Evolutionary conservation across 2,888 invertebrate genomes (phyloP).

Genomic region (Podabrus alpinus): DNA sequence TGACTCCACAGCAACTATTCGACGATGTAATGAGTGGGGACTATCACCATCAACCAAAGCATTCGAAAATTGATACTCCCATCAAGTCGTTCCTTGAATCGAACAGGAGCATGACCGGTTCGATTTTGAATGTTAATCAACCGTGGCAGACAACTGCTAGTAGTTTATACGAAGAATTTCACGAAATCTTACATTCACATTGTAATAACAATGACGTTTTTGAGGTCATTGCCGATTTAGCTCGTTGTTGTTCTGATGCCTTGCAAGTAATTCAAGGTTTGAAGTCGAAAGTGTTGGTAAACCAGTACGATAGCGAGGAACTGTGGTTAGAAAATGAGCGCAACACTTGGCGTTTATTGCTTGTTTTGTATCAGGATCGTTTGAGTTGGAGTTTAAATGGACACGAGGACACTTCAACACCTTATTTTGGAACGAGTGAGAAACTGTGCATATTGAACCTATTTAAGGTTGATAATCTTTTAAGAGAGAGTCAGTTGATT

Average conservation of each 20-base stretch:
- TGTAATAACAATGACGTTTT: conserved; percentile 48
- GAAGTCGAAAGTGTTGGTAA: conserved; percentile 47
- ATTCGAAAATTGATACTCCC: conserved; percentile 23
- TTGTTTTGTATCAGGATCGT: conserved; percentile 82
- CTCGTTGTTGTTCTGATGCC: conserved; percentile 52
- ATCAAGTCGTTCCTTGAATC: conserved; percentile 29
- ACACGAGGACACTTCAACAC: conserved; percentile 39
- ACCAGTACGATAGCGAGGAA: conserved; percentile 41
- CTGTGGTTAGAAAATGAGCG: conserved; percentile 78
- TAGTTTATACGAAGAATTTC: conserved; percentile 52
- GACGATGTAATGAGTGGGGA: conserved; percentile 23
- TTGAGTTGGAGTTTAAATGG: conserved; percentile 55
- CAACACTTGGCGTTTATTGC: conserved; percentile 86
- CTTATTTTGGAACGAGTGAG: conserved; percentile 60
- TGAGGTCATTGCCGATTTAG: conserved; percentile 50
- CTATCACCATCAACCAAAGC: not conserved
- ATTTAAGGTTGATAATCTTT: conserved; percentile 61
- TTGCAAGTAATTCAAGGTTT: conserved; percentile 49
- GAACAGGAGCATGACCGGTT: conserved; percentile 46
- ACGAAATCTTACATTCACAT: conserved; percentile 50
- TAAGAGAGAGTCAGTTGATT: conserved; percentile 77
- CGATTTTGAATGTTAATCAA: conserved; percentile 43
- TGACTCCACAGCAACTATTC: conserved; percentile 40
- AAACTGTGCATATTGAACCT: conserved; percentile 62
- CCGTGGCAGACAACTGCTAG: conserved; percentile 51